phyloP scores from a whole-genome alignment of 2,113 vertebrate species.

The Martes martes region DNA sequence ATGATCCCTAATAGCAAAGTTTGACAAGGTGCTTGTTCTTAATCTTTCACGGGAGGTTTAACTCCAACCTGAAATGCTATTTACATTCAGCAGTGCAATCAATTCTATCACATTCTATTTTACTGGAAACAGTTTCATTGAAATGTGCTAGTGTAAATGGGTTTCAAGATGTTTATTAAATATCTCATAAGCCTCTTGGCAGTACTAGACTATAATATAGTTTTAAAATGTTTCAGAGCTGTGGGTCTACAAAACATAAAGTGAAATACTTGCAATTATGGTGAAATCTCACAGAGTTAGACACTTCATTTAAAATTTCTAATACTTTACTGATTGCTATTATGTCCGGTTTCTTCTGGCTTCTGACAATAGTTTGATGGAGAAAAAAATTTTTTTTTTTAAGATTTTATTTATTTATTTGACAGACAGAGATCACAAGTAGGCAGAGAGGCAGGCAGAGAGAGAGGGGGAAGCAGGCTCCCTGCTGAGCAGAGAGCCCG shows the following conservation, averaged over 20 bases:
- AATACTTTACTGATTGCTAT: background rate
- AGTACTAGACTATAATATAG: background rate
- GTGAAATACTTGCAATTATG: conserved; percentile 4
- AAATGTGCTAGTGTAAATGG: conserved; percentile 20
- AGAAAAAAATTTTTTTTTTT: background rate
- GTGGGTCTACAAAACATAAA: background rate
- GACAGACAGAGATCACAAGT: too few species aligned
- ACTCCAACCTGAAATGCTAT: background rate
- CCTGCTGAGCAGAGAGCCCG: too few species aligned
- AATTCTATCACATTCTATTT: background rate
- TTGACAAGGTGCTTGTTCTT: conserved; percentile 24
- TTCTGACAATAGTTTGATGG: background rate
- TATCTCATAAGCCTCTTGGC: background rate
- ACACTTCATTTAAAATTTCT: background rate
- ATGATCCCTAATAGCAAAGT: background rate
- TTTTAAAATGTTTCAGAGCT: conserved; percentile 10
- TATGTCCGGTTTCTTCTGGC: background rate
- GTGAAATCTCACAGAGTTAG: background rate
- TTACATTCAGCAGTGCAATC: conserved; percentile 9
- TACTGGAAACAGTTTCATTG: conserved; percentile 16
- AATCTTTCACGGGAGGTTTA: background rate
- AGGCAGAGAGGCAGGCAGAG: too few species aligned
- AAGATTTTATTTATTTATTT: background rate
- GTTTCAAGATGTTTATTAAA: conserved; percentile 26
- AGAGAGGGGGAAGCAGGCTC: too few species aligned